phyloP scores from a whole-genome alignment of 2,797 vertebrate species.

The Geotria australis region DNA sequence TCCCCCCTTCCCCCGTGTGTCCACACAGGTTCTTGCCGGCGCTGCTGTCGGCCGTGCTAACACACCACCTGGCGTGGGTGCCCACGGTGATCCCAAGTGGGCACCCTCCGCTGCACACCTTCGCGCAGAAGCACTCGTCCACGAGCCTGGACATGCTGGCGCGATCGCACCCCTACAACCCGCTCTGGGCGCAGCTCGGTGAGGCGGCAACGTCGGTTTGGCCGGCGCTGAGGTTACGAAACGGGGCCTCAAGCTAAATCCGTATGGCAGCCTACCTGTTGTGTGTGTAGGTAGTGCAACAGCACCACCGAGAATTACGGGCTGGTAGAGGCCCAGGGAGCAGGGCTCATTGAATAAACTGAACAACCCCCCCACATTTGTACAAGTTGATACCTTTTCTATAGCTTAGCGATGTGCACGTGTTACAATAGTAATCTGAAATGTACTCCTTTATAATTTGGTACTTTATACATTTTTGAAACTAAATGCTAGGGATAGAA shows the following conservation, averaged over 20 bases:
- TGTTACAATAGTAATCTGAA: too few species aligned
- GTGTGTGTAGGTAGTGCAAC: not conserved
- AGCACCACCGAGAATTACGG: too few species aligned
- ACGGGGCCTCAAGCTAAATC: too few species aligned
- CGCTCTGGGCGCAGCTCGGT: conserved; percentile 81
- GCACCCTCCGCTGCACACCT: conserved; percentile 83
- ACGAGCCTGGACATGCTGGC: conserved; percentile 90
- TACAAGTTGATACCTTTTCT: too few species aligned
- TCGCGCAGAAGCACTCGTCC: conserved; percentile 94
- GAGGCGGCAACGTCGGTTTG: conserved; percentile 5
- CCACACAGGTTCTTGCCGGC: conserved; percentile 60
- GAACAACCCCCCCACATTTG: too few species aligned
- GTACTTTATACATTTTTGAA: too few species aligned
- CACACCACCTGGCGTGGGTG: conserved; percentile 97
- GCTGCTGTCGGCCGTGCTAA: conserved; percentile 69
- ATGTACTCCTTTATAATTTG: too few species aligned
- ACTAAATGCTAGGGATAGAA: too few species aligned
- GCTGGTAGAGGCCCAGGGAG: not conserved
- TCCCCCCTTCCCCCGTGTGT: too few species aligned
- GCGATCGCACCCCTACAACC: conserved; percentile 91
- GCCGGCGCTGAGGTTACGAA: not conserved
- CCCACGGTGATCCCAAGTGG: conserved; percentile 97
- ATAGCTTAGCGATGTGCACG: too few species aligned
- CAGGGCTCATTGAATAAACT: too few species aligned
- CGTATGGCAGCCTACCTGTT: not conserved